Conservation (phyloP, 2,888 invertebrate genomes). For the Atrina japonica region DNA sequence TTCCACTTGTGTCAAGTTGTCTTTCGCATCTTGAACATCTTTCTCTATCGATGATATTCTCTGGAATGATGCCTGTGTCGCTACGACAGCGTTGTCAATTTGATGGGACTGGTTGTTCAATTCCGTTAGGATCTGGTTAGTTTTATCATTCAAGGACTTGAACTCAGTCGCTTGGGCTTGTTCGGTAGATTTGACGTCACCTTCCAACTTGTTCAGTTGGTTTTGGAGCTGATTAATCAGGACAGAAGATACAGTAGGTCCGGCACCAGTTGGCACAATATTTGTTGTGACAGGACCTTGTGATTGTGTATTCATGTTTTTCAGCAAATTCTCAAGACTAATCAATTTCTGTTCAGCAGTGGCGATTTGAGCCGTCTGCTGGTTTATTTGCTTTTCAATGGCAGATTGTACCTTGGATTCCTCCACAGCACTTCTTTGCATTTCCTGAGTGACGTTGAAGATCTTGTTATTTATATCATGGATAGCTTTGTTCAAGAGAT, state of each 20-base stretch:
- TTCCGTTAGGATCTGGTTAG: slow-evolving; percentile 26
- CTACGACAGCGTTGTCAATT: slow-evolving; percentile 15
- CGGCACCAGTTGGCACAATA: not conserved
- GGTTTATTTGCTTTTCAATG: slow-evolving; percentile 40
- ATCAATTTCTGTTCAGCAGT: slow-evolving; percentile 35
- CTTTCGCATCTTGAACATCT: slow-evolving; percentile 23
- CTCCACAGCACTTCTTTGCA: slow-evolving; percentile 38
- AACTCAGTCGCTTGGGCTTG: slow-evolving; percentile 34
- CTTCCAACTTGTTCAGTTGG: slow-evolving; percentile 32
- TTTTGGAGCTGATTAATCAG: slow-evolving; percentile 28
- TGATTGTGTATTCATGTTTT: slow-evolving; percentile 23
- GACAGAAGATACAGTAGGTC: slow-evolving; percentile 20
- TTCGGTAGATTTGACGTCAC: slow-evolving; percentile 32
- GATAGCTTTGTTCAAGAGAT: slow-evolving; percentile 37
- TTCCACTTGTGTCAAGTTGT: slow-evolving; percentile 33
- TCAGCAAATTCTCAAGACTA: slow-evolving; percentile 38
- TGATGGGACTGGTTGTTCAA: slow-evolving; percentile 38
- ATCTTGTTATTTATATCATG: slow-evolving; percentile 40
- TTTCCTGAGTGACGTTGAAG: slow-evolving; percentile 36
- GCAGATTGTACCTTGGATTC: slow-evolving; percentile 41
- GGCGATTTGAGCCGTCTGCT: slow-evolving; percentile 33
- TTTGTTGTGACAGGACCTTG: slow-evolving; percentile 4
- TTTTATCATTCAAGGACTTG: slow-evolving; percentile 25
- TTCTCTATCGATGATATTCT: slow-evolving; percentile 20
- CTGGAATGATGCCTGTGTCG: slow-evolving; percentile 22